phyloP scores from a whole-genome alignment of 2,797 vertebrate genomes.

The Epinephelus malabaricus region DNA sequence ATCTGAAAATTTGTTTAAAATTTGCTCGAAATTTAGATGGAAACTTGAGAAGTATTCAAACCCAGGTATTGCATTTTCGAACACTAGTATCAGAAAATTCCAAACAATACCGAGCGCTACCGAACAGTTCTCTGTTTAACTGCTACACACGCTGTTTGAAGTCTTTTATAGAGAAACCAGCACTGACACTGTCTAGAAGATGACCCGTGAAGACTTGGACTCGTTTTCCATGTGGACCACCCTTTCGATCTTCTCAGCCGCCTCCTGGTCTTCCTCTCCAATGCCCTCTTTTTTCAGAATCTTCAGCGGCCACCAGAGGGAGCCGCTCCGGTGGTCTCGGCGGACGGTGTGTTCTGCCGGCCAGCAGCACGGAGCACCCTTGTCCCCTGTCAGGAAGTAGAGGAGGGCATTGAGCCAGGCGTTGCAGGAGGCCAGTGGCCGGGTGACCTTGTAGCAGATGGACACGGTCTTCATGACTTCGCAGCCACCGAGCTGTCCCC shows the following conservation, averaged over 20 bases:
- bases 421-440: slow-evolving; percentile 89
- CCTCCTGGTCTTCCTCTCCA: slow-evolving; percentile 80
- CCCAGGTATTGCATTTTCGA: no score
- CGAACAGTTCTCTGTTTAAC: no score
- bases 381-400: slow-evolving; percentile 90
- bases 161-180: not conserved
- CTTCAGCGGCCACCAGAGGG: slow-evolving; percentile 86
- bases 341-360: slow-evolving; percentile 55
- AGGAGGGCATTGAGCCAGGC: slow-evolving; percentile 90
- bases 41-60: not conserved
- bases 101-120: no score
- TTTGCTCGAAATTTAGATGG: not conserved
- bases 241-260: slow-evolving; percentile 68
- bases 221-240: slow-evolving; percentile 79
- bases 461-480: slow-evolving; percentile 84
- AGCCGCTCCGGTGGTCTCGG: slow-evolving; percentile 58
- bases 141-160: not conserved
- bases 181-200: slow-evolving; percentile 51
- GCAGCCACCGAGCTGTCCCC: slow-evolving; percentile 79
- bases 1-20: not conserved
- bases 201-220: slow-evolving; percentile 81
- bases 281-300: slow-evolving; percentile 81
- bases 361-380: slow-evolving; percentile 83
- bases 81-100: no score
- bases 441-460: slow-evolving; percentile 90